A percentile compares a stretch with the other conserved stretches of the same genome.
These are phyloP conservation scores for Tetraodon nigroviridis DNA, from an alignment of 2,113 vertebrate species.

Conservation along the genomic window DNA sequence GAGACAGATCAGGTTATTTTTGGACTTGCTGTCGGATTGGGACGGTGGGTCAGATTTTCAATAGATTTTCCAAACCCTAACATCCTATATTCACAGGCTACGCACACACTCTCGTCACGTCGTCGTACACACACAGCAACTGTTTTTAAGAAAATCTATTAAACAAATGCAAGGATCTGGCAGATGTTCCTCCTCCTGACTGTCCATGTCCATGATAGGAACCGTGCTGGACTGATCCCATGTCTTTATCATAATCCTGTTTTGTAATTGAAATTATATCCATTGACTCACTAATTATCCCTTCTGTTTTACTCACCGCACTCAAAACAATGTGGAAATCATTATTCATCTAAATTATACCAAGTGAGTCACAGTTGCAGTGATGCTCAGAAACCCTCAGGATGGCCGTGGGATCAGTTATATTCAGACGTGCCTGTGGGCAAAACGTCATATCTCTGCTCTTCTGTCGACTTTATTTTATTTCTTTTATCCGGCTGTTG, in stretches of 20 bases:
- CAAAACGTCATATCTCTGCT: slow-evolving; percentile 3
- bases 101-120: too few relatives aligned
- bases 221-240: slow-evolving; percentile 1
- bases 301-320: slow-evolving; percentile 10
- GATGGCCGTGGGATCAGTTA: not conserved
- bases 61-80: too few relatives aligned
- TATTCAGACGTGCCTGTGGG: not conserved
- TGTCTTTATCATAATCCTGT: slow-evolving; percentile 12
- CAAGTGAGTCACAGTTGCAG: not conserved
- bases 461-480: not conserved
- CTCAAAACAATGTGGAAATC: slow-evolving; percentile 7
- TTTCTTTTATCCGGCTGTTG: not conserved
- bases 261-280: slow-evolving; percentile 17
- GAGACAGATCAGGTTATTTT: slow-evolving; percentile 29
- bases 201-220: not conserved
- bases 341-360: slow-evolving; percentile 4
- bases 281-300: slow-evolving; percentile 9
- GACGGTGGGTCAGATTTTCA: too few relatives aligned
- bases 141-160: too few relatives aligned
- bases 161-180: too few relatives aligned
- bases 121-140: too few relatives aligned
- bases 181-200: not conserved
- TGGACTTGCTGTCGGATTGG: slow-evolving; percentile 14
- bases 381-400: too few relatives aligned
- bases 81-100: too few relatives aligned